Conservation (phyloP, 2,888 invertebrate species). For the Odontocerum albicorne region DNA sequence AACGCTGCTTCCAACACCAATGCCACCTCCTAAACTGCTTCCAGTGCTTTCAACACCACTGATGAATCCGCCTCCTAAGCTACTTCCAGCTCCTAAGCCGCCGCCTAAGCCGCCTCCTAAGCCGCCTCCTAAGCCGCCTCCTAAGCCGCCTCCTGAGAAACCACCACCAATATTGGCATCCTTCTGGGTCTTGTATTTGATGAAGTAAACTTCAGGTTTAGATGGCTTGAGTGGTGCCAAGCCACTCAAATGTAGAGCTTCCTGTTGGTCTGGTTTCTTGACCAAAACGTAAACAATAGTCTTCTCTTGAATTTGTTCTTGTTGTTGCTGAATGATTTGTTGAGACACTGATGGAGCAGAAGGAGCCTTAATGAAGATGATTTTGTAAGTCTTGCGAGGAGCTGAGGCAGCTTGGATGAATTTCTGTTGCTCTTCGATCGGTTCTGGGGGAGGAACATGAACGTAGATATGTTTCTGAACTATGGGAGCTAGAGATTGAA, state of each 20-base stretch:
- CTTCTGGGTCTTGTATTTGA: conserved; percentile 77
- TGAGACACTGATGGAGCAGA: conserved; percentile 75
- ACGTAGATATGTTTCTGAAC: conserved; percentile 83
- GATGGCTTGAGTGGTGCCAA: conserved; percentile 73
- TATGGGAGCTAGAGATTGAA: conserved; percentile 54
- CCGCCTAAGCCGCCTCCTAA: not conserved
- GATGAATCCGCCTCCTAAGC: not conserved
- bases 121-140: conserved; percentile 33
- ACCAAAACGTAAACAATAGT: conserved; percentile 81
- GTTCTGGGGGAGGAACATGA: conserved; percentile 81
- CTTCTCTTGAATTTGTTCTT: conserved; percentile 76
- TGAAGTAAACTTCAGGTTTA: conserved; percentile 84
- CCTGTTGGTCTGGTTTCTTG: conserved; percentile 80
- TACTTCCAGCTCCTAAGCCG: not conserved
- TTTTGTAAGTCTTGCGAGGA: conserved; percentile 80
- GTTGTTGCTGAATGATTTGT: conserved; percentile 71
- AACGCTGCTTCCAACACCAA: not conserved
- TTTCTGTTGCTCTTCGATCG: conserved; percentile 67
- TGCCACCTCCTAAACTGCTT: not conserved
- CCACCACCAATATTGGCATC: conserved; percentile 31
- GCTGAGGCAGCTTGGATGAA: conserved; percentile 65
- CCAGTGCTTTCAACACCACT: not conserved
- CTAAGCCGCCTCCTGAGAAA: conserved; percentile 43
- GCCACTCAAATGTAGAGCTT: conserved; percentile 73
- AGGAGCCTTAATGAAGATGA: conserved; percentile 85